phyloP scores from a whole-genome alignment of 1,140 invertebrate species.

The Drosophila navojoa region DNA sequence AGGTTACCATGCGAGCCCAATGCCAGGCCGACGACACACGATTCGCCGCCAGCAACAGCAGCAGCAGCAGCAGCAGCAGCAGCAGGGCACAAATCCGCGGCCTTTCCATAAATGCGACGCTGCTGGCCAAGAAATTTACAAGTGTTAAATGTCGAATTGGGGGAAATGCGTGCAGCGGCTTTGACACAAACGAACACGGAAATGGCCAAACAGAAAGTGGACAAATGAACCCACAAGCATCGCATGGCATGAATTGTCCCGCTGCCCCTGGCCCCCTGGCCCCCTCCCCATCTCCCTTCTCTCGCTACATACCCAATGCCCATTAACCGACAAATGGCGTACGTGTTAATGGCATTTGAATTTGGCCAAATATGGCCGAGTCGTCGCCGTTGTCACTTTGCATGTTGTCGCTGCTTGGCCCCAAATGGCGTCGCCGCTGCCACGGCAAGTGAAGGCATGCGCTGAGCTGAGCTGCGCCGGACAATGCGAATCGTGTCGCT shows the following conservation, averaged over 20 bases:
- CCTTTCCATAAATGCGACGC: slow-evolving; percentile 47
- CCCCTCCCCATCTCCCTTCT: neutral
- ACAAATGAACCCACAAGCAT: slow-evolving; percentile 63
- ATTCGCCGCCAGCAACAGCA: slow-evolving; percentile 53
- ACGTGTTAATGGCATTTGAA: slow-evolving; percentile 84
- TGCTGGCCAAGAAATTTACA: slow-evolving; percentile 68
- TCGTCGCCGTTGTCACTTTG: slow-evolving; percentile 73
- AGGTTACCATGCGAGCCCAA: slow-evolving; percentile 76
- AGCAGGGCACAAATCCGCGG: slow-evolving; percentile 22
- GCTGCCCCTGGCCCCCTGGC: too few relatives aligned
- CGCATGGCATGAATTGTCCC: neutral
- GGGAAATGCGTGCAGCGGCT: slow-evolving; percentile 73
- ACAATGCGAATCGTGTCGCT: slow-evolving; percentile 69
- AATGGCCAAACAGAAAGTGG: slow-evolving; percentile 58
- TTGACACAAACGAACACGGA: slow-evolving; percentile 74
- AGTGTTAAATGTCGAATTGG: slow-evolving; percentile 80
- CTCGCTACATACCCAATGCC: slow-evolving; percentile 6
- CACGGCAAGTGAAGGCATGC: slow-evolving; percentile 57
- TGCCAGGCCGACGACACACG: slow-evolving; percentile 56
- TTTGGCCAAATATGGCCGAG: slow-evolving; percentile 82
- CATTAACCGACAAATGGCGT: slow-evolving; percentile 71
- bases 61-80: slow-evolving; percentile 28
- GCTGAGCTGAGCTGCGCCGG: slow-evolving; percentile 37
- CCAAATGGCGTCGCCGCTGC: slow-evolving; percentile 26
- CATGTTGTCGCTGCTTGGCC: slow-evolving; percentile 54